These are phyloP conservation scores for Serilophus lunatus DNA, from an alignment of 2,113 vertebrate genomes.

Conservation along the genomic window DNA sequence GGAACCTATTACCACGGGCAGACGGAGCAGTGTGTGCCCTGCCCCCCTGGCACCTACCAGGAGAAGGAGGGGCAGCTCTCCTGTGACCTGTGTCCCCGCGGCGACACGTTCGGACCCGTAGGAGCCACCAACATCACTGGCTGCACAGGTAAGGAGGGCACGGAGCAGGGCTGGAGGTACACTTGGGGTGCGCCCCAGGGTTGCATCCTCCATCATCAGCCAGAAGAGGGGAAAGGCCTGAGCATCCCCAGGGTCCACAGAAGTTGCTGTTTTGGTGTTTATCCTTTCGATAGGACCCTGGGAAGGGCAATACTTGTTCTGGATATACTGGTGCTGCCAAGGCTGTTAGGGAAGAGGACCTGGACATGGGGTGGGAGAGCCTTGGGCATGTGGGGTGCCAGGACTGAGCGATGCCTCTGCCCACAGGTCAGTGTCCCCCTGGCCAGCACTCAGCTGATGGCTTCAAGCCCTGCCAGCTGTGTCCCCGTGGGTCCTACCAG, in stretches of 20 bases:
- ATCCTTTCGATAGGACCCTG: accelerated
- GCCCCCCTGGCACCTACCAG: constrained; percentile 94
- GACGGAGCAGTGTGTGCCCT: constrained; percentile 91
- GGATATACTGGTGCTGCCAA: not conserved
- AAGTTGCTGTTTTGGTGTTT: not conserved
- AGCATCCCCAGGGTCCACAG: not conserved
- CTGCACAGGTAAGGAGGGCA: constrained; percentile 82
- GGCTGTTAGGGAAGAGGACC: not conserved
- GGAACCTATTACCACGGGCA: constrained; percentile 96
- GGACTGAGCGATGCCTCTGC: not conserved
- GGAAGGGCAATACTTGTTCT: not conserved
- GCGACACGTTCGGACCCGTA: constrained; percentile 85
- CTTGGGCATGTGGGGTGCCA: not conserved
- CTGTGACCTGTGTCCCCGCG: constrained; percentile 95
- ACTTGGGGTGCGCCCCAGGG: accelerated
- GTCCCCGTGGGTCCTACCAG: constrained; percentile 89
- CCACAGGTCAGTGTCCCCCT: constrained; percentile 87
- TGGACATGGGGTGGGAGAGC: not conserved
- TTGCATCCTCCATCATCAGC: not conserved
- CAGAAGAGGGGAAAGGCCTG: not conserved
- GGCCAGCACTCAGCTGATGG: constrained; percentile 89
- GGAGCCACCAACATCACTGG: constrained; percentile 92
- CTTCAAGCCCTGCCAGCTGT: constrained; percentile 91
- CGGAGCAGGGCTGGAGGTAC: accelerated
- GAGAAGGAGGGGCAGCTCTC: constrained; percentile 96